Percentiles rank a stretch among this genome's conserved stretches.
Evolutionary conservation across 1,140 invertebrate genomes (phyloP).

Genomic region (Hylyphantes graminicola): DNA sequence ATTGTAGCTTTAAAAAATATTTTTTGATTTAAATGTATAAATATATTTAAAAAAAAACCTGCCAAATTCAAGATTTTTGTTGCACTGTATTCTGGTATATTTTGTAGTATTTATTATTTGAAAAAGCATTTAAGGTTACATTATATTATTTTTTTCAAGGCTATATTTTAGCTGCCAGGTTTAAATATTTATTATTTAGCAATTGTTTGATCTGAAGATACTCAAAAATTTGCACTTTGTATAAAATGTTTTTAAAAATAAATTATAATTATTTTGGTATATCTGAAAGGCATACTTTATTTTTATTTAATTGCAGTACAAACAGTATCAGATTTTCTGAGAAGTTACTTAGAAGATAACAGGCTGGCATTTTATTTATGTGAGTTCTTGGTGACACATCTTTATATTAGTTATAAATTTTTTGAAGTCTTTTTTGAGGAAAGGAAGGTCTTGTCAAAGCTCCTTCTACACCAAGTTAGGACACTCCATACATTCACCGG

Average conservation of each 20-base stretch:
- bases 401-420: too few species aligned
- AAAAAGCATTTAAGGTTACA: neutral
- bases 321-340: conserved; percentile 78
- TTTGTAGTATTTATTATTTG: too few species aligned
- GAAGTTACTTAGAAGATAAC: conserved; percentile 74
- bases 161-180: neutral
- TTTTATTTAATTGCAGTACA: conserved; percentile 61
- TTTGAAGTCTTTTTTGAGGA: too few species aligned
- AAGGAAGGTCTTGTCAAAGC: too few species aligned
- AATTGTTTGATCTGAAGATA: neutral
- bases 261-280: neutral
- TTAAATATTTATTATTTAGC: neutral
- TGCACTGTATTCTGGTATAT: too few species aligned
- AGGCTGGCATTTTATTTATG: conserved; percentile 78
- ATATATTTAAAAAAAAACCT: too few species aligned
- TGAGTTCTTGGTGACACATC: conserved; percentile 64
- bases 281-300: neutral
- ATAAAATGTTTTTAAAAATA: neutral
- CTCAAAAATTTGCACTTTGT: neutral
- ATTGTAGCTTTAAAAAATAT: too few species aligned
- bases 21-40: too few species aligned
- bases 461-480: too few species aligned
- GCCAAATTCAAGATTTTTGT: too few species aligned
- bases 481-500: too few species aligned
- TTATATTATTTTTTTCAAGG: neutral